Evolutionary conservation across 2,113 vertebrate genomes (phyloP), one percentile per base, ranked within the genome.

Genomic region (Misgurnus mizolepis): DNA sequence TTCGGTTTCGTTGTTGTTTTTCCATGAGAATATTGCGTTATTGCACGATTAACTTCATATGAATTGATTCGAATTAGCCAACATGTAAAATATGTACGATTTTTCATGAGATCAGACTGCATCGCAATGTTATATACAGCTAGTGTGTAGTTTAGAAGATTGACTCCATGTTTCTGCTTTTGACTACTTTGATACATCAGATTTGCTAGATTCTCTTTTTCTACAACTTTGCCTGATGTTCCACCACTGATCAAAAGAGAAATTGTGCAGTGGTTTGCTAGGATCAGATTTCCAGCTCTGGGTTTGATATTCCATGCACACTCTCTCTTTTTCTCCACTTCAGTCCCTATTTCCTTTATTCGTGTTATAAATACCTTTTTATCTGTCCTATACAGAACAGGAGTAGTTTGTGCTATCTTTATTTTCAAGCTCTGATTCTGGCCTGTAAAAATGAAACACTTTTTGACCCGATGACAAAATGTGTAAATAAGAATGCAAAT

Each of bases 321-420:
- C 9, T 41, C 34, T 70, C 47, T 76, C 7, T 75, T 45, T 58
- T 73, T 53, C 53, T 73, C n/a, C 8, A 15, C 65, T 56, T 58
- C 6, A 2, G 58, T 72, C 15, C 34, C 17, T 61, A n/a, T 58
- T 43, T 83, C 72, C 50, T 70, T 58, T n/a, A 15, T 68, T 55
- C 73, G 43, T 56, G 7, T 58, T 71, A 72, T 17, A 55, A 17
- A 55, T 12, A 17, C 53, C 5, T 40, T 72, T 15, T 58, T 72
- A 18, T 71, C 8, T 55, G 39, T 40, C 39, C 27, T 4, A 71
- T 55, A 40, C 27, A 7, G n/a, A 39, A 17, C 27, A 17, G 6
- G n/a, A 14, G 12, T 47, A 41, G 40, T 22, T 74, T 3, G 55
- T 60, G 53, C 9, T 34, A 9, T 75, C 12, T 17, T 75, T 47